Percentiles rank a stretch among this genome's conserved stretches.
Conservation (phyloP, 2,888 invertebrate genomes). For the Diaperis boleti region DNA sequence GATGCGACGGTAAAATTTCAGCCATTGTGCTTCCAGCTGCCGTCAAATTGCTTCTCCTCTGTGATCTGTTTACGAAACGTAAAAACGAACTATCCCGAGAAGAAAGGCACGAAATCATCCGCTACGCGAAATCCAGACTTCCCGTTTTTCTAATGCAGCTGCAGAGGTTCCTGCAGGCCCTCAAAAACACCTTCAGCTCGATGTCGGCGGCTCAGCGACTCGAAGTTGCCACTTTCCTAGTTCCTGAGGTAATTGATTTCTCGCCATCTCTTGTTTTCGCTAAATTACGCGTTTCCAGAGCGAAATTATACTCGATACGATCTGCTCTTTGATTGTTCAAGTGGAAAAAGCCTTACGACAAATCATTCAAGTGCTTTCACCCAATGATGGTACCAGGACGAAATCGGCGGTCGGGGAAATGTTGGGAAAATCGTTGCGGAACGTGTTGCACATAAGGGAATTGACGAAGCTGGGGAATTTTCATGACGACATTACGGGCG, state of each 20-base stretch:
- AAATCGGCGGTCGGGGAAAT: constrained; percentile 56
- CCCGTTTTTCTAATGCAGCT: constrained; percentile 76
- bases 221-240: constrained; percentile 74
- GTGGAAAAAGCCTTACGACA: constrained; percentile 73
- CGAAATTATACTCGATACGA: constrained; percentile 72
- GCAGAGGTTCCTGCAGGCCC: constrained; percentile 71
- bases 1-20: not conserved
- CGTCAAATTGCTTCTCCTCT: constrained; percentile 71
- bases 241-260: constrained; percentile 76
- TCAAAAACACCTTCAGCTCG: constrained; percentile 71
- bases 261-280: too few relatives aligned
- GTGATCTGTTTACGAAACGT: constrained; percentile 75
- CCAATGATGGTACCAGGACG: constrained; percentile 50
- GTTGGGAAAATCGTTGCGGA: constrained; percentile 58
- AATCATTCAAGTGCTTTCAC: constrained; percentile 68
- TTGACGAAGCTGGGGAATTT: constrained; percentile 69
- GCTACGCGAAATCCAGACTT: constrained; percentile 74
- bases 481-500: constrained; percentile 70
- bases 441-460: constrained; percentile 69
- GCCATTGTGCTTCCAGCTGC: constrained; percentile 62
- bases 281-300: constrained; percentile 66
- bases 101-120: constrained; percentile 76
- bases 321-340: constrained; percentile 71
- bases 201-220: constrained; percentile 71
- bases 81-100: constrained; percentile 73